Base-by-base conservation (phyloP, 2,797 vertebrate species). In the Telmatherina bonti region DNA sequence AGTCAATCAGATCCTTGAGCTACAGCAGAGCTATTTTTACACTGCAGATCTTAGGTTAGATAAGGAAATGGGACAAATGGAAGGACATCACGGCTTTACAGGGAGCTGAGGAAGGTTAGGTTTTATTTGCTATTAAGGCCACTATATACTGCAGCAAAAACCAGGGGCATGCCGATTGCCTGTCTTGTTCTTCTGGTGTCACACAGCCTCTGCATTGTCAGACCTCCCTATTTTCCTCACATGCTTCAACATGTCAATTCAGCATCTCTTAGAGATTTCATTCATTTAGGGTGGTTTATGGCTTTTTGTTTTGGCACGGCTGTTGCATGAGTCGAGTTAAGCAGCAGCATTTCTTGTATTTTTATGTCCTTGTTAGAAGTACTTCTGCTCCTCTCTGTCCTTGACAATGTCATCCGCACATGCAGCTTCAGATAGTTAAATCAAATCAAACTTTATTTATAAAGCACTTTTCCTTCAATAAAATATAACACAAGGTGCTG, bases 61-160 rank as follows among this genome's bases (percentile, higher is more conserved):
- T 53, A 27, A 53, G 51, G 18, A 53, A 53, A 53, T 53, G 26
- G 51, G 51, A 53, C 51, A 29, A 53, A 27, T 53, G 13, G 26
- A 27, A 29, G 51, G 49, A 27, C 24, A 26, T 27, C 49, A 24
- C 7, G 26, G 13, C 26, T 22, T 26, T 51, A 51, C 11, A 51
- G 47, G 11, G 47, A 51, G 22, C 22, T 26, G 22, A 26, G 45
- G 45, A 22, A 11, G 9, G n/a, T 24, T 49, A 8, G n/a, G 12
- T 51, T 51, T 27, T 53, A 16, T 27, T 53, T 16, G 24, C 51
- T 53, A 7, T 53, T 24, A 12, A n/a, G 43, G 22, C 12, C 26
- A 12, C 7, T 26, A 15, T 1, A 52, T 15, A 13, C 10, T 27
- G 27, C 26, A 26, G 22, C n/a, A 22, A 51, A 9, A 51, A 24